phyloP scores from a whole-genome alignment of 1,140 invertebrate genomes.

The Brachionus rotundiformis region DNA sequence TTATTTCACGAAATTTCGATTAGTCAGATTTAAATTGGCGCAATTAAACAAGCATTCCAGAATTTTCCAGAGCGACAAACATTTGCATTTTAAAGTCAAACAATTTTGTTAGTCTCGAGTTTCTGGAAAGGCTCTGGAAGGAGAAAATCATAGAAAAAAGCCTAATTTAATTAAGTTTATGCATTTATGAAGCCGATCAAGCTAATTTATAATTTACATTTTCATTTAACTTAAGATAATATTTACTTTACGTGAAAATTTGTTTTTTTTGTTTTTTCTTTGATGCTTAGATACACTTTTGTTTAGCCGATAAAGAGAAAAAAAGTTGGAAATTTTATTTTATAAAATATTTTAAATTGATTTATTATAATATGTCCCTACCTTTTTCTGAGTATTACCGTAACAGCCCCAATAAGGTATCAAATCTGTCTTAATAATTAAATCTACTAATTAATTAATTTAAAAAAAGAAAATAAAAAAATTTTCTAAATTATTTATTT shows the following conservation, averaged over 20 bases:
- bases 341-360: not conserved
- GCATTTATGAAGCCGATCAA: conserved; percentile 11
- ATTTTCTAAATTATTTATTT: not conserved
- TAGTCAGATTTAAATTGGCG: not conserved
- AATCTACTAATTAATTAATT: not conserved
- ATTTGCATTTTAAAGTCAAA: conserved; percentile 7
- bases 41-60: conserved; percentile 1
- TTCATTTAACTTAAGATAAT: conserved; percentile 23
- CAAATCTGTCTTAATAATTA: not conserved
- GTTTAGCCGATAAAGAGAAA: not conserved
- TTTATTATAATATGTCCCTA: not conserved
- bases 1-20: too few species aligned
- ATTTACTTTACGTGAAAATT: conserved; percentile 22
- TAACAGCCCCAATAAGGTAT: not conserved
- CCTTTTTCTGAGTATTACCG: conserved; percentile 27
- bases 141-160: not conserved
- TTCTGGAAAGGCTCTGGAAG: not conserved
- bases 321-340: not conserved
- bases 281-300: conserved; percentile 20
- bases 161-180: conserved; percentile 17
- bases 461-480: not conserved
- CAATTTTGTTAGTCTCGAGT: not conserved
- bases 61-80: not conserved
- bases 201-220: not conserved
- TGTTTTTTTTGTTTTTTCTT: not conserved